Evolutionary conservation across 2,888 invertebrate genomes (phyloP), one percentile per base, ranked within the genome.

Genomic region (Aphidius colemani): DNA sequence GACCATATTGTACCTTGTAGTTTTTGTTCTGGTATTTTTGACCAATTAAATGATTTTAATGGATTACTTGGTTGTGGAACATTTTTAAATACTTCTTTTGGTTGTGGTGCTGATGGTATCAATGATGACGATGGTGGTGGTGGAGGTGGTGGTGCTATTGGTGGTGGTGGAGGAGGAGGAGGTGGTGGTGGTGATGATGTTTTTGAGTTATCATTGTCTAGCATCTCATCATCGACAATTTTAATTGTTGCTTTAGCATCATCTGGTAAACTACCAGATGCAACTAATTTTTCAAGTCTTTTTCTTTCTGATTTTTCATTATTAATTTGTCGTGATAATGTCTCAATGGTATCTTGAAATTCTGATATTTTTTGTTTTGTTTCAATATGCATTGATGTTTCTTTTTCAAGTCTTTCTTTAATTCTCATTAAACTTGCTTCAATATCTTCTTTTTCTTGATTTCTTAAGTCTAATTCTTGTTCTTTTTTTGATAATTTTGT

Each of bases 31-130:
- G 96, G 95, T 66, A 97, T 85, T 80, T 95, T 97, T 59, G 94
- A 93, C 98, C 98, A 98, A 85, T 98, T 98, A 85, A 98, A 95
- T 61, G 96, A 95, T 83, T 98, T 98, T 61, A 98, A 84, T 0
- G 96, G 95, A 82, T 94, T 94, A 6, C 93, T 89, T 0, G 98
- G 94, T 73, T 94, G 93, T 9, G 98, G 98, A 64, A 96, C 93
- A 83, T 96, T 94, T 83, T 95, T 96, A 81, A 81, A 69, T 53
- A 81, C 77, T 66, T 82, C 82, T 73, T 80, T 82, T 80, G 79
- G 80, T 1, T 87, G 86, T 9, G 88, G 86, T 0, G 89, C 87
- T 48, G 86, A 83, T 0, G 87, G 85, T 44, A 87, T 88, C 0
- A 88, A 85, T 7, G 86, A 85, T 80, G 80, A 80, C 1, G 87